phyloP scores from a whole-genome alignment of 2,113 vertebrate genomes.

The Rhineura floridana region DNA sequence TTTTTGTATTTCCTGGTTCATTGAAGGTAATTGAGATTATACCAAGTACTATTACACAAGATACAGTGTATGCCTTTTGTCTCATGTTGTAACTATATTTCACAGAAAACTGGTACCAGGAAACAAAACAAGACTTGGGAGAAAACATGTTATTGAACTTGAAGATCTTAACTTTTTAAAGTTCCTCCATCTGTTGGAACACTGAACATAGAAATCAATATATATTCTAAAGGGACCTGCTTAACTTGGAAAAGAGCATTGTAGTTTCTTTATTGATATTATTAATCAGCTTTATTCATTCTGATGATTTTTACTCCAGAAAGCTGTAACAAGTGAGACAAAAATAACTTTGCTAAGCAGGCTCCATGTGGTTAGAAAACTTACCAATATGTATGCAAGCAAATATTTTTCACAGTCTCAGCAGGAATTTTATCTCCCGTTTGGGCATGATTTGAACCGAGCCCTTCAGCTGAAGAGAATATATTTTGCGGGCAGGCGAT shows the following conservation, averaged over 20 bases:
- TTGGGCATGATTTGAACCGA: neutral
- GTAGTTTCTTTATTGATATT: neutral
- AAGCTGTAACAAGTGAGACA: neutral
- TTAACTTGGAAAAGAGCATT: accelerated
- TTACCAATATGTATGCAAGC: neutral
- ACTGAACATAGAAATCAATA: conserved; percentile 45
- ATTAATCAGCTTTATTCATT: neutral
- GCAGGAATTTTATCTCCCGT: neutral
- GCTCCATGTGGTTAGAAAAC: accelerated
- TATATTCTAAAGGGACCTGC: neutral
- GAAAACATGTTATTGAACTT: neutral
- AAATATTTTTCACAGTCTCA: neutral
- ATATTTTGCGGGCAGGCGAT: neutral
- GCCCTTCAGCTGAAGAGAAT: neutral
- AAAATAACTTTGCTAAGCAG: neutral
- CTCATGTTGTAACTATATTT: neutral
- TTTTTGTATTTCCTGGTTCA: conserved; percentile 56
- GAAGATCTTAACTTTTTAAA: neutral
- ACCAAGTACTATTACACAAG: conserved; percentile 9
- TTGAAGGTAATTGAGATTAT: conserved; percentile 45
- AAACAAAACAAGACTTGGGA: neutral
- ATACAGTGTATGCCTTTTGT: neutral
- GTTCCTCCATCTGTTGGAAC: neutral
- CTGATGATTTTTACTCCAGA: neutral
- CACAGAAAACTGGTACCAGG: neutral